Evolutionary conservation across 2,113 vertebrate genomes (phyloP), one percentile per base, ranked within the genome.

Genomic region (Eolophus roseicapilla): DNA sequence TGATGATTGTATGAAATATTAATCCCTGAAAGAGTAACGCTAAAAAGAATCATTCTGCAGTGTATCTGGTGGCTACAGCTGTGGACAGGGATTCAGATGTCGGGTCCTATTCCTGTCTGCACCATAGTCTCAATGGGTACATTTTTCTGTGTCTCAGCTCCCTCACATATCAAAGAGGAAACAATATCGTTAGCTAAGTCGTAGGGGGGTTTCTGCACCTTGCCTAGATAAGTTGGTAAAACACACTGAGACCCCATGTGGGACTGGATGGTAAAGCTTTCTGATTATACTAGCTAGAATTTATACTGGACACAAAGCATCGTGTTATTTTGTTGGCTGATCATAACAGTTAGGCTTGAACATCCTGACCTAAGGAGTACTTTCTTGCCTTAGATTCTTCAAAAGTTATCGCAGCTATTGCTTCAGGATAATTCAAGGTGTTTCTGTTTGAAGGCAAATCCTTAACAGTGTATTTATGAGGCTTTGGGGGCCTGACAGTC

Each of bases 1-100:
- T 94, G 80, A 82, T 95, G 93, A 79, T 69, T 93, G 76, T 73
- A 93, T 96, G 83, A 96, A 96, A 95, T 95, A 95, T 93, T 96
- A 88, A 94, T 92, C 86, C 89, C 88, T 62, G 57, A 89, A 93
- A 82, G 17, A 81, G 27, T 62, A 82, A 90, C 88, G 73, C 31
- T 93, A 82, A 90, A 91, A 88, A 74, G 64, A 50, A 88, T n/a
- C 70, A 62, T 84, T 91, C 88, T 84, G 62, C 92, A 76, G 44
- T 44, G 19, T 86, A 55, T 88, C 80, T 91, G 57, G 44, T 93
- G 83, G 57, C 81, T 73, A 53, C 77, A 88, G 88, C 55, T 94
- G 88, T 37, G 62, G 82, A 73, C 41, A 86, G 49, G 57, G 65
- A 89, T 92, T 96, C 90, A 78, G 57, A 82, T 62, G 57, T 74